Conservation (phyloP, 2,888 invertebrate genomes). For the Choristoneura rosaceana region DNA sequence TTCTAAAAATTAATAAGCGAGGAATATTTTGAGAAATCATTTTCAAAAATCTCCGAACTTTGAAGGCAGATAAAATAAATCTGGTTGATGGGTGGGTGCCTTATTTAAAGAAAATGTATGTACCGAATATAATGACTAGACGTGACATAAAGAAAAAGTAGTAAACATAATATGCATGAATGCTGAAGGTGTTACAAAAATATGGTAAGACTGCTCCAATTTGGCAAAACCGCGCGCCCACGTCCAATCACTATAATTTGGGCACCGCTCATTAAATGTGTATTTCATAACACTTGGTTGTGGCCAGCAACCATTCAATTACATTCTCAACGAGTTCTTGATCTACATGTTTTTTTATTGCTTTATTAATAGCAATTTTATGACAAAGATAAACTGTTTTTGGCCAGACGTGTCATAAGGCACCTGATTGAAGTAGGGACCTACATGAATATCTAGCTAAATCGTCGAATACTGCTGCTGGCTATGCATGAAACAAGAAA, state of each 20-base stretch:
- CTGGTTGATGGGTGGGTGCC: too few species aligned
- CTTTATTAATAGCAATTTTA: conserved; percentile 23
- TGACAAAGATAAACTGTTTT: neutral
- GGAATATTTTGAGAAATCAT: too few species aligned
- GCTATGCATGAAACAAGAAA: neutral
- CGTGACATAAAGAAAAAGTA: conserved; percentile 26
- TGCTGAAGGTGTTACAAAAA: conserved; percentile 31
- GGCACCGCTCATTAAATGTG: conserved; percentile 35
- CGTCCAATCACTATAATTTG: conserved; percentile 37
- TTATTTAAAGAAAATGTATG: too few species aligned
- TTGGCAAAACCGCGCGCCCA: conserved; percentile 39
- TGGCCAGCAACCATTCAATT: conserved; percentile 36
- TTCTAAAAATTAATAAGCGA: too few species aligned
- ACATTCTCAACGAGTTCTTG: conserved; percentile 32
- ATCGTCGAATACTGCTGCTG: too few species aligned
- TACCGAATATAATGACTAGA: neutral
- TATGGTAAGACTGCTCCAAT: conserved; percentile 29
- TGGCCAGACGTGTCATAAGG: conserved; percentile 2
- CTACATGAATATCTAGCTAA: too few species aligned
- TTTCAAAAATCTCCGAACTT: too few species aligned
- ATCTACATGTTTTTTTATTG: conserved; percentile 30
- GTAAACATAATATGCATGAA: conserved; percentile 28
- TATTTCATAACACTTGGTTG: conserved; percentile 41
- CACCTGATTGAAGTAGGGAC: neutral
- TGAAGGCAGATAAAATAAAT: too few species aligned